Evolutionary conservation across 2,888 invertebrate species (phyloP).

Genomic region (Serrognathus titanus): DNA sequence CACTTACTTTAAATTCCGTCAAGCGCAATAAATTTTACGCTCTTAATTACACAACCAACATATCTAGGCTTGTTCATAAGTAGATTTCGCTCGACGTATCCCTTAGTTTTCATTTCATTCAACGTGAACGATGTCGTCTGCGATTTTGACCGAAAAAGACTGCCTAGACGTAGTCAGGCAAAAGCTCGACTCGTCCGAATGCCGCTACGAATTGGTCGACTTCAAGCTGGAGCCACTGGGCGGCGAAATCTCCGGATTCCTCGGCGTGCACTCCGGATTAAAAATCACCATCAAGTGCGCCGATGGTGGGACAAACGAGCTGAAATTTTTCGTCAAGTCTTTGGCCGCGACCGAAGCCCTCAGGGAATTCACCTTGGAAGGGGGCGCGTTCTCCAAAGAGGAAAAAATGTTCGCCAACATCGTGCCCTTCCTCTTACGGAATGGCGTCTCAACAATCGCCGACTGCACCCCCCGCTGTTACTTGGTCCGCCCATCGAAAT

Average conservation of each 20-base stretch:
- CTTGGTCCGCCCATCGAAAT: constrained; percentile 32
- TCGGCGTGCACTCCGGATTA: constrained; percentile 31
- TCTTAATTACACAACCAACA: too few relatives aligned
- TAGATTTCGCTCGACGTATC: too few relatives aligned
- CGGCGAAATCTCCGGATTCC: neutral
- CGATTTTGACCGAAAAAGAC: neutral
- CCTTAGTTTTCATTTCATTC: too few relatives aligned
- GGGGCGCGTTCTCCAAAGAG: constrained; percentile 53
- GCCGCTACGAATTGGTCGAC: neutral
- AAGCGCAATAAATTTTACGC: too few relatives aligned
- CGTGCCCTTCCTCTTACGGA: constrained; percentile 43
- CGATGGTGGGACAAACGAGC: constrained; percentile 28
- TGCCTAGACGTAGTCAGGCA: neutral
- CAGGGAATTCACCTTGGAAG: constrained; percentile 49
- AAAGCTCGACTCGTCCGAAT: neutral
- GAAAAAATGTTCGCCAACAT: constrained; percentile 48
- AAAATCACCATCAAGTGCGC: neutral
- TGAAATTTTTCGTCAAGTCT: constrained; percentile 58
- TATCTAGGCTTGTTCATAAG: too few relatives aligned
- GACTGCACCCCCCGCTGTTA: constrained; percentile 42
- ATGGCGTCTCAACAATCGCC: constrained; percentile 27
- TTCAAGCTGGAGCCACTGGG: neutral
- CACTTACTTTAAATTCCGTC: too few relatives aligned
- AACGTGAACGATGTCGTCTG: too few relatives aligned
- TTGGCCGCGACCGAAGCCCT: constrained; percentile 54